These are phyloP conservation scores for Ammospiza maritima DNA, from an alignment of 2,797 vertebrate genomes.

Conservation along the genomic window DNA sequence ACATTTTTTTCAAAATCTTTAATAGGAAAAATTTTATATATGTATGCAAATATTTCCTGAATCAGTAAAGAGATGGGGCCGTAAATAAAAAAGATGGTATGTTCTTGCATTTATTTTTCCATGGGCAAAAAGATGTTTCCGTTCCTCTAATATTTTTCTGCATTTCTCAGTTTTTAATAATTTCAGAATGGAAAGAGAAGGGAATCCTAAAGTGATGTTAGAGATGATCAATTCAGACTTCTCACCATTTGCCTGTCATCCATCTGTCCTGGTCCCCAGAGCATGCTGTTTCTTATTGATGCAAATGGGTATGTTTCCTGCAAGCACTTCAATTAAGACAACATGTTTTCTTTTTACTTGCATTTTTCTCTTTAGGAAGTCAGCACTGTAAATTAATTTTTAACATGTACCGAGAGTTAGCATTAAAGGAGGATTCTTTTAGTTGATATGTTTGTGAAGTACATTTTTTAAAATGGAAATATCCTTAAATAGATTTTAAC, in stretches of 20 bases:
- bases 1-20: not conserved
- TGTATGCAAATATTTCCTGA: not conserved
- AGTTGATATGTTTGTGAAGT: not conserved
- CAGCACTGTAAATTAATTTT: not conserved
- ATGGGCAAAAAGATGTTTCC: not conserved
- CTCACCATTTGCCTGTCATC: not conserved
- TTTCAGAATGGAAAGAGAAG: not conserved
- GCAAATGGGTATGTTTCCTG: not conserved
- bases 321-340: not conserved
- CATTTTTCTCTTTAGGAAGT: constrained; percentile 20
- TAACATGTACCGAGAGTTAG: not conserved
- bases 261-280: not conserved
- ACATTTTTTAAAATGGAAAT: not conserved
- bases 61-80: not conserved
- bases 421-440: not conserved
- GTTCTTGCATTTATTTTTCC: not conserved
- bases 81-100: not conserved
- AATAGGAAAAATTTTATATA: not conserved
- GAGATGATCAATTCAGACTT: not conserved
- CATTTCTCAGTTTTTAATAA: not conserved
- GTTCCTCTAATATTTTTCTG: not conserved
- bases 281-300: not conserved
- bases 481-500: not conserved
- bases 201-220: not conserved
- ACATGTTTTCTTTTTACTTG: not conserved